phyloP scores from a whole-genome alignment of 2,797 vertebrate species.

The Xenentodon cancila region DNA sequence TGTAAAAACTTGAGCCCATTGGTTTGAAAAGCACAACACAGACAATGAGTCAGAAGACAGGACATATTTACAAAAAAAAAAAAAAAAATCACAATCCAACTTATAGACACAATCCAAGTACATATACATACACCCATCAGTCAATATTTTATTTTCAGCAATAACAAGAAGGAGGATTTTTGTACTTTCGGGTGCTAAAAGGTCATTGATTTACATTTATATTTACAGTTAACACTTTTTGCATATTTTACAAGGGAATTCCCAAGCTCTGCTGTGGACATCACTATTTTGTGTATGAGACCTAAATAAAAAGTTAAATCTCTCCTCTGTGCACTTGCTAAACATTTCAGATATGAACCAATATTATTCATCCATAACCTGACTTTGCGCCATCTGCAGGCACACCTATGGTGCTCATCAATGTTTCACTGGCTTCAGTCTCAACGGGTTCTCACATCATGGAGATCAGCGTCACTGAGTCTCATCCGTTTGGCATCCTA shows the following conservation, averaged over 20 bases:
- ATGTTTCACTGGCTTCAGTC: slow-evolving; percentile 12
- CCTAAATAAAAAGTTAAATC: slow-evolving; percentile 15
- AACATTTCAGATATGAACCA: slow-evolving; percentile 17
- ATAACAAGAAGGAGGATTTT: slow-evolving; percentile 41
- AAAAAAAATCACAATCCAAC: slow-evolving; percentile 25
- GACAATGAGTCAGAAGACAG: slow-evolving; percentile 16
- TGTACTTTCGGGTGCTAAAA: slow-evolving; percentile 48
- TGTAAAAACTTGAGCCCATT: slow-evolving; percentile 28
- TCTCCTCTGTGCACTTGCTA: slow-evolving; percentile 10
- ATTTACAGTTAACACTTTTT: slow-evolving; percentile 68
- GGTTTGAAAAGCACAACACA: slow-evolving; percentile 35
- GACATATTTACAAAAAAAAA: slow-evolving; percentile 12
- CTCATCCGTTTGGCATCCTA: slow-evolving; percentile 33
- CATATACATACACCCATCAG: slow-evolving; percentile 39
- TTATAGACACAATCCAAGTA: slow-evolving; percentile 38
- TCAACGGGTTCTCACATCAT: slow-evolving; percentile 16
- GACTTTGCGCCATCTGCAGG: slow-evolving; percentile 20
- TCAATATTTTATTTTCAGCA: slow-evolving; percentile 50
- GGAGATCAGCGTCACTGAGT: slow-evolving; percentile 27
- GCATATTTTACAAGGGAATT: slow-evolving; percentile 73
- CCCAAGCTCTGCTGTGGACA: slow-evolving; percentile 28
- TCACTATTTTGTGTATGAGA: slow-evolving; percentile 21
- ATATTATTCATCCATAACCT: slow-evolving; percentile 40
- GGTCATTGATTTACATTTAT: slow-evolving; percentile 46
- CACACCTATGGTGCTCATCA: slow-evolving; percentile 9